phyloP scores from a whole-genome alignment of 2,888 invertebrate genomes.

The Pterostichus niger region DNA sequence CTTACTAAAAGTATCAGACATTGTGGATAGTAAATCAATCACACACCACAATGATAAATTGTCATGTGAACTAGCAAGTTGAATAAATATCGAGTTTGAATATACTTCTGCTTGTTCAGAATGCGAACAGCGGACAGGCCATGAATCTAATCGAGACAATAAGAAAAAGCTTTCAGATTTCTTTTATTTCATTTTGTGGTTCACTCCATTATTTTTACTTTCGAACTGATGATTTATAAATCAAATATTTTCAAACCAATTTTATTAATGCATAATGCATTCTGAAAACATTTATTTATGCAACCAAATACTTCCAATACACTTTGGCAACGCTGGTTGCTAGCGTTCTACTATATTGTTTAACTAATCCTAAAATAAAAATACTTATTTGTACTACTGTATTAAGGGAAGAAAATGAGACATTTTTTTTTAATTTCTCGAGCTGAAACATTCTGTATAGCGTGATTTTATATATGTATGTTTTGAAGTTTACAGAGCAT shows the following conservation, averaged over 20 bases:
- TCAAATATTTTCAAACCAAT: constrained; percentile 1
- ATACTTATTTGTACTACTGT: too few relatives aligned
- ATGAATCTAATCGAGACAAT: constrained; percentile 48
- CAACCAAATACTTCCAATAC: neutral
- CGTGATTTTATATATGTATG: too few relatives aligned
- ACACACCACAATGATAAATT: constrained; percentile 58
- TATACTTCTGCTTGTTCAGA: constrained; percentile 27
- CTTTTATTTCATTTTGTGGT: constrained; percentile 4
- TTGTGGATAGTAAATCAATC: constrained; percentile 57
- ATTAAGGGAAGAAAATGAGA: too few relatives aligned
- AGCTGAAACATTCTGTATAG: too few relatives aligned
- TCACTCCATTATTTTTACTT: constrained; percentile 5
- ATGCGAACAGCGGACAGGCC: constrained; percentile 19
- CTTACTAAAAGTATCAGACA: constrained; percentile 49
- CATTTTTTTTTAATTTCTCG: too few relatives aligned
- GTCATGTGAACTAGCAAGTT: constrained; percentile 44
- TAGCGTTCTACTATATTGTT: too few relatives aligned
- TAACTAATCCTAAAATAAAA: too few relatives aligned
- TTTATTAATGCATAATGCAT: neutral
- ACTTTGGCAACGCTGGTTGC: too few relatives aligned
- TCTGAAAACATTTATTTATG: neutral
- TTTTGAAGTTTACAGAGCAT: too few relatives aligned
- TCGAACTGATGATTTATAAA: constrained; percentile 2
- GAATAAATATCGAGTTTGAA: constrained; percentile 53
- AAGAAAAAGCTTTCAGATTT: constrained; percentile 39